Evolutionary conservation across 2,113 vertebrate species (phyloP), one percentile per base, ranked within the genome.

Genomic region (Callopanchax toddi): DNA sequence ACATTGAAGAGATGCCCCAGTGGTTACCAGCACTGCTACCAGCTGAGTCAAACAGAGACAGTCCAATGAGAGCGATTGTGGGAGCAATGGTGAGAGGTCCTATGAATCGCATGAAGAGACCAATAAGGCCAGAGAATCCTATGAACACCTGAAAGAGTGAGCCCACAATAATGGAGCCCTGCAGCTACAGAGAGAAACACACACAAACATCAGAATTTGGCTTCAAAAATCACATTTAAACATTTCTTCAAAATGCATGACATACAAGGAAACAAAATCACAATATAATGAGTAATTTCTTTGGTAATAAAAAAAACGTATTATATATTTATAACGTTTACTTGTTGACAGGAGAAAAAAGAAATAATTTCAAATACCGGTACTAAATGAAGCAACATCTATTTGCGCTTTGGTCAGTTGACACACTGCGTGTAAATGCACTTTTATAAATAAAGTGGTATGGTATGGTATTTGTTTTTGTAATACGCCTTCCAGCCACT

Each of bases 31-130:
- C 96, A 0, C 92, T 91, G 0, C 64, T 58, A 1, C 96, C 94
- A 0, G 94, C 95, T 0, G 95, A 93, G 32, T 95, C 92, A 48
- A 96, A 99, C 71, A 99, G 92, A 10, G 97, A 96, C 17, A 99
- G 89, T 0, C 94, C 95, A 61, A 98, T 95, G 66, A 97, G 93
- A 37, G 95, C 89, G 84, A 99, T 97, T 61, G 96, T 98, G 4
- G 97, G 97, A n/a, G 97, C 95, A 2, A 99, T 96, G 44, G 97
- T 98, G 76, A 99, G 90, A 23, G 97, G 97, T 3, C 97, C 96
- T 0, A 98, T 98, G 85, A 95, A 99, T 49, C 89, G 91, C 95
- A 98, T 93, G 82, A 99, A 93, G 64, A 96, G 91, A 45, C 97
- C 96, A 0, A 97, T 93, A 66, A 99, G 91, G 58, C 97, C 97